Base-by-base conservation (phyloP, 2,797 vertebrate species). In the Arctocebus calabarensis region DNA sequence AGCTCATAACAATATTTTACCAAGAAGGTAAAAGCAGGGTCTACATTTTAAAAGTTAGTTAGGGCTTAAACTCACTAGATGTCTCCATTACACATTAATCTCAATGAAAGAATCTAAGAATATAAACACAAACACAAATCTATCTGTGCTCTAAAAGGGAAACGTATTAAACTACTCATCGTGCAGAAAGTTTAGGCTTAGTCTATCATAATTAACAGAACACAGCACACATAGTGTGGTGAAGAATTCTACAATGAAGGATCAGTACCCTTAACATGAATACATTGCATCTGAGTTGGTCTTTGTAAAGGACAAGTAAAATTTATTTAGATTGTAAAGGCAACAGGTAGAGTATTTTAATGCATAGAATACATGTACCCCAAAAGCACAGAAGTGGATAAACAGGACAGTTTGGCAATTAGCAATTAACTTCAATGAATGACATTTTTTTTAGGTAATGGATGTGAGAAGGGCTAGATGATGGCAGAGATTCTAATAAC, bases 191-290 rank as follows among this genome's bases (percentile, higher is more conserved):
- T 5, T 64, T 75, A 57, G 6, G 20, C 9, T 17, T 48, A 25
- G 14, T 5, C 2, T 27, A 29, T 7, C 11, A 74, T 14, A 32
- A 48, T 84, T 45, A 43, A 17, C 5, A 62, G 5, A 81, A n/a
- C 0, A 29, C 0, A 13, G 1, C 11, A 20, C 4, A 55, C 2
- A 14, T 25, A 45, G 22, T 25, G 48, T 29, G 68, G 37, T 2
- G 12, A 32, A n/a, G 23, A 62, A 52, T 62, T 61, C 12, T 57
- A 9, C 55, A 57, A 79, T 17, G 22, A 68, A 83, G 17, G 27
- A 17, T 78, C 52, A 45, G 37, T 73, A 43, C 13, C 6, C 20
- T 61, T 66, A 23, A 8, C 57, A 40, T 29, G 20, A 79, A 75
- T 34, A 11, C 22, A 83, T 23, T 8, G 13, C 20, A 27, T 62